Conservation (phyloP, 2,797 vertebrate species). For the Trachurus trachurus region DNA sequence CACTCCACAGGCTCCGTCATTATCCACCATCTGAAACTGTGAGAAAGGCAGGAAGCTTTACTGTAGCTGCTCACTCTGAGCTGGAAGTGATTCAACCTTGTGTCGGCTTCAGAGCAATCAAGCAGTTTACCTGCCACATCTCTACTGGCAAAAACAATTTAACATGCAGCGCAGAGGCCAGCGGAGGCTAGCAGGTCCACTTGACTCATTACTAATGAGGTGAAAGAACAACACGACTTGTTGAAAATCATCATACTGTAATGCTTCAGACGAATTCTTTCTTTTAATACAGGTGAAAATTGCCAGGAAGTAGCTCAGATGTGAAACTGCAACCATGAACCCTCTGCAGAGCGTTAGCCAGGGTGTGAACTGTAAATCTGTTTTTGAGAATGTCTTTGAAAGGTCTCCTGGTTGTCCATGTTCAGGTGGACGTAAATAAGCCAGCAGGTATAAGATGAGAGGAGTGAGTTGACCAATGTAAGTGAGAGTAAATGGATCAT, state of each 20-base stretch:
- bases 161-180: constrained; percentile 9
- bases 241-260: constrained; percentile 33
- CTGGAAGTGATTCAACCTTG: neutral
- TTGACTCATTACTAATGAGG: constrained; percentile 38
- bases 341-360: constrained; percentile 42
- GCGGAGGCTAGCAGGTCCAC: neutral
- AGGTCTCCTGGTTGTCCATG: neutral
- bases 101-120: neutral
- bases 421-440: neutral
- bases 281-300: constrained; percentile 34
- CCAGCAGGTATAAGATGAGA: neutral
- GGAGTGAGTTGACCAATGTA: constrained; percentile 1
- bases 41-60: neutral
- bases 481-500: neutral
- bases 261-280: constrained; percentile 35
- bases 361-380: neutral
- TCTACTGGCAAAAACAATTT: neutral
- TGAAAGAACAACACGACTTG: constrained; percentile 28
- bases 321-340: constrained; percentile 9
- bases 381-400: too few relatives aligned
- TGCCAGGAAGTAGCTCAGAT: constrained; percentile 23
- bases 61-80: neutral
- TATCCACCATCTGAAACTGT: neutral
- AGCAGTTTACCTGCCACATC: constrained; percentile 1
- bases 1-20: neutral